phyloP scores from a whole-genome alignment of 2,888 invertebrate species.

The Tortrix viridana region DNA sequence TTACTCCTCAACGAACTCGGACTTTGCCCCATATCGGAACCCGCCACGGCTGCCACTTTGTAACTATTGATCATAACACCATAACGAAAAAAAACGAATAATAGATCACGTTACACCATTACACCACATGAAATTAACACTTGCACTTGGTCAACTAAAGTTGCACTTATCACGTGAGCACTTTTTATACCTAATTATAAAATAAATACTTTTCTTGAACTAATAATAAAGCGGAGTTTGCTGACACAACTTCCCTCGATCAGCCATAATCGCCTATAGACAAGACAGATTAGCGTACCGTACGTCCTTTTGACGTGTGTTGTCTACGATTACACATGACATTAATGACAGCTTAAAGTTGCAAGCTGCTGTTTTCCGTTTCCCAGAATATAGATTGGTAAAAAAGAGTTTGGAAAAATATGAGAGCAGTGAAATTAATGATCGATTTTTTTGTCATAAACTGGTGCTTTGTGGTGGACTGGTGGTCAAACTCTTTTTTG shows the following conservation, averaged over 20 bases:
- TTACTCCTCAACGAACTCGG: slow-evolving; percentile 76
- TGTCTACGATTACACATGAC: slow-evolving; percentile 27
- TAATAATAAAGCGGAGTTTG: slow-evolving; percentile 38
- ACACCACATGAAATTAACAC: slow-evolving; percentile 43
- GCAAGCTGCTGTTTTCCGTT: slow-evolving; percentile 2
- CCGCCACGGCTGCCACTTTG: slow-evolving; percentile 58
- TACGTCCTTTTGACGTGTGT: slow-evolving; percentile 23
- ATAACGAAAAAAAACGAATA: slow-evolving; percentile 63
- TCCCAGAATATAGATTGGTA: background rate
- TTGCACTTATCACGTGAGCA: slow-evolving; percentile 39
- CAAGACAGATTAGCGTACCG: slow-evolving; percentile 3
- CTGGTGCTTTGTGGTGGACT: too few species aligned
- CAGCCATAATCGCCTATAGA: slow-evolving; percentile 36
- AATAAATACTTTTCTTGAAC: slow-evolving; percentile 39
- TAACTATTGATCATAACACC: slow-evolving; percentile 60
- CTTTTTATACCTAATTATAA: slow-evolving; percentile 35
- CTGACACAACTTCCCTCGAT: slow-evolving; percentile 44
- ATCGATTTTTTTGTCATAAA: too few species aligned
- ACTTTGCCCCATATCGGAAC: slow-evolving; percentile 76
- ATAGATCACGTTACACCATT: slow-evolving; percentile 61
- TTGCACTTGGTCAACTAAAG: slow-evolving; percentile 29
- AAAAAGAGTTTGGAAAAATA: too few species aligned
- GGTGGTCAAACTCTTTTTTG: too few species aligned
- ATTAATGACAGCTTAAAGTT: slow-evolving; percentile 19
- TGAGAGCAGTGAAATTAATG: too few species aligned